Percentiles rank a stretch among this genome's conserved stretches.
phyloP scores from a whole-genome alignment of 1,140 invertebrate species.

The Temnothorax nylanderi region DNA sequence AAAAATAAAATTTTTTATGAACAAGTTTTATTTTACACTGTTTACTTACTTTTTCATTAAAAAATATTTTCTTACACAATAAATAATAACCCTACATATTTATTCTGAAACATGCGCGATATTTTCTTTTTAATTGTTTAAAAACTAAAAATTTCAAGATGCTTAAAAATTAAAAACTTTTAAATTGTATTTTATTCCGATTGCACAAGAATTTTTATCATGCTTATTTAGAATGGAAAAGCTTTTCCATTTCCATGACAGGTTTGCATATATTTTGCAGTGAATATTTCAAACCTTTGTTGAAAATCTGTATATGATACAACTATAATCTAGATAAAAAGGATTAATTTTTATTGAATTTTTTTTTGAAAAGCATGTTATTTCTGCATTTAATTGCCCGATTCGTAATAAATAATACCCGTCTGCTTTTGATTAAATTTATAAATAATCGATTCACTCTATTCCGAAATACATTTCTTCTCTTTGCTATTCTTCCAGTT shows the following conservation, averaged over 20 bases:
- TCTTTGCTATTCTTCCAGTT: not conserved
- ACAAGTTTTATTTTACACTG: not conserved
- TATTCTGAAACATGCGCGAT: not conserved
- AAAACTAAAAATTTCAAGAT: not conserved
- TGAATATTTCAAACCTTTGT: constrained; percentile 19
- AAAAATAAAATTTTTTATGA: not conserved
- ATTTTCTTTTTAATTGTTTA: not conserved
- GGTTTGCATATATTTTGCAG: not conserved
- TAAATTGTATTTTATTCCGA: not conserved
- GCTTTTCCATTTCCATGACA: not conserved
- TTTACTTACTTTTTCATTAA: not conserved
- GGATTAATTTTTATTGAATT: not conserved
- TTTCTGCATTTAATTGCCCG: not conserved
- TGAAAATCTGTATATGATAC: not conserved
- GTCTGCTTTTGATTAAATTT: not conserved
- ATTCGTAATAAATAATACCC: constrained; percentile 1
- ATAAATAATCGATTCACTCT: not conserved
- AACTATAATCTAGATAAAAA: not conserved
- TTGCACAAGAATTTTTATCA: not conserved
- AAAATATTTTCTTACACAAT: not conserved
- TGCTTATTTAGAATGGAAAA: not conserved
- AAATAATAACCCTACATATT: not conserved
- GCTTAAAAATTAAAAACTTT: not conserved
- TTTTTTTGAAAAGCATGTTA: not conserved
- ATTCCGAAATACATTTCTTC: not conserved